phyloP scores from a whole-genome alignment of 2,113 vertebrate genomes.

The Lepidothrix coronata region DNA sequence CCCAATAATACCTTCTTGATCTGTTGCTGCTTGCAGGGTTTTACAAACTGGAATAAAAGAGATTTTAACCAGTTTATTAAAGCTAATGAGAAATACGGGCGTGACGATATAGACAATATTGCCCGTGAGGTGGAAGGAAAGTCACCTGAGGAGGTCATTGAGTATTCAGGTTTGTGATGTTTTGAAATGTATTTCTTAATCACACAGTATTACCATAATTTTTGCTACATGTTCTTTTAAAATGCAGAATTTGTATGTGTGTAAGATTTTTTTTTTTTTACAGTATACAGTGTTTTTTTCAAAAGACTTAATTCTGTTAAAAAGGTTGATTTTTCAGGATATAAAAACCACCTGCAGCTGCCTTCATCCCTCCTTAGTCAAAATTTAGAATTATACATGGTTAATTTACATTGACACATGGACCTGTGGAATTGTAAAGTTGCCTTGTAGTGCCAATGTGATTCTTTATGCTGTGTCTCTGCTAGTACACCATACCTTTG shows the following conservation, averaged over 20 bases:
- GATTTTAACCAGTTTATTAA: conserved; percentile 94
- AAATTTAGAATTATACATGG: not conserved
- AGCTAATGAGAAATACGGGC: conserved; percentile 90
- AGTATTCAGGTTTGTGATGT: conserved; percentile 83
- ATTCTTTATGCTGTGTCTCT: not conserved
- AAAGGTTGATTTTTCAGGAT: not conserved
- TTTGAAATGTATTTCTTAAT: not conserved
- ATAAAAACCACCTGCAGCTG: not conserved
- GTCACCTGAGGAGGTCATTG: conserved; percentile 87
- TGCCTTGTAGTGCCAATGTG: not conserved
- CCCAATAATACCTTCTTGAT: not conserved
- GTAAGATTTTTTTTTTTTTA: not conserved
- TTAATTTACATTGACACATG: not conserved
- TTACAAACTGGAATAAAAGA: conserved; percentile 90
- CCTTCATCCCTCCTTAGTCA: not conserved
- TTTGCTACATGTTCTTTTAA: not conserved
- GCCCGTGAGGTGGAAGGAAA: conserved; percentile 89
- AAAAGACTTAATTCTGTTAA: not conserved
- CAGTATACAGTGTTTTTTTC: not conserved
- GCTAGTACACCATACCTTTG: not conserved
- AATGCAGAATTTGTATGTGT: not conserved
- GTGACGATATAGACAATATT: conserved; percentile 89
- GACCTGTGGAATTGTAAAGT: not conserved
- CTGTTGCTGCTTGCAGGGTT: conserved; percentile 76
- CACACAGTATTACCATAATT: not conserved